Base-by-base conservation (phyloP, 92 coral and sea anemone species). In the Phenganax stokvisi region DNA sequence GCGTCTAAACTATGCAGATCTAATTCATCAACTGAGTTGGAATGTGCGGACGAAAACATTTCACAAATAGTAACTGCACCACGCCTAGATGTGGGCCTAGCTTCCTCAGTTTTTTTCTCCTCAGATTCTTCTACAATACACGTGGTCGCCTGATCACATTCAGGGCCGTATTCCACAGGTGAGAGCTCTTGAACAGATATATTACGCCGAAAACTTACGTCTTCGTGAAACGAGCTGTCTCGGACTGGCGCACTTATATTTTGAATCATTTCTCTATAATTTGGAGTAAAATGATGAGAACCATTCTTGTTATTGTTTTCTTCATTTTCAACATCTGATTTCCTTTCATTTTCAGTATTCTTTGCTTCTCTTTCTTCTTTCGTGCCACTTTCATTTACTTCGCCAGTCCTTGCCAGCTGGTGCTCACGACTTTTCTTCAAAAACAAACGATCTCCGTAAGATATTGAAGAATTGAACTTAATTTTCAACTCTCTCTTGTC, bases 241-340 rank as follows among this genome's bases (percentile, higher is more conserved):
- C 86, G 67, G 25, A 84, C 67, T n/a, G 83, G 82, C 3, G 85
- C 85, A 7, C 93, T 90, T 15, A 91, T 79, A 37, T 80, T 89
- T 79, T 89, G 93, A 61, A 93, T 89, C 71, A 93, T 89, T 80
- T 89, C 97, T 60, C 96, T 76, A 88, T 93, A 93, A 85, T 93
- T 91, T 52, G 88, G 80, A 52, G 90, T 85, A 76, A 87, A 80
- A 27, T 81, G 88, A 62, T 85, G 85, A 2, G 25, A 59, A 3
- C 56, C 61, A 28, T 84, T 85, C 55, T 27, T 63, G 54, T 47
- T 66, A 10, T 82, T 89, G 51, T 12, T 52, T 61, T 78, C 73
- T 37, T 78, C 73, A 10, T 6, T 37, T 66, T 37, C 55, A 9
- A 27, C 69, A 59, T 15, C 27, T 37, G 68, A 44, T 37, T 54